Conservation (phyloP, 2,797 vertebrate genomes). For the Sebastiscus albofasciatus region DNA sequence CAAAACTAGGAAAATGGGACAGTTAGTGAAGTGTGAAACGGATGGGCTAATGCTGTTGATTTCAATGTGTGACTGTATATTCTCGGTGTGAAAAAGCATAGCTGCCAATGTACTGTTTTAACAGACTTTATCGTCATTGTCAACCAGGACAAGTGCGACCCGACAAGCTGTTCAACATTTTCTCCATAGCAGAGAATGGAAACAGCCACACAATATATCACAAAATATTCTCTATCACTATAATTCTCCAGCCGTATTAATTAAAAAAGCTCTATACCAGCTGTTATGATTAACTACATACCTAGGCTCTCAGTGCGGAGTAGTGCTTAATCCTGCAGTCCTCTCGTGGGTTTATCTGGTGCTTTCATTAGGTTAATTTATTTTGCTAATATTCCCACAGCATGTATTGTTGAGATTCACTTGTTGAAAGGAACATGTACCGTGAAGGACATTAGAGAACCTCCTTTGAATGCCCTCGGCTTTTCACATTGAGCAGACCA, state of each 20-base stretch:
- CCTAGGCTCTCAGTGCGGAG: background rate
- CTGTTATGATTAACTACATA: conserved; percentile 11
- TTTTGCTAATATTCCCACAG: background rate
- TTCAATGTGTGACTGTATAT: conserved; percentile 32
- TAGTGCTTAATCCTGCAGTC: conserved; percentile 1
- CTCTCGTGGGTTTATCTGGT: background rate
- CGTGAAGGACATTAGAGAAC: background rate
- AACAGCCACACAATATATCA: background rate
- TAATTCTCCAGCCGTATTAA: conserved; percentile 2
- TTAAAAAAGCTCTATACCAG: background rate
- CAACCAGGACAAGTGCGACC: conserved; percentile 12
- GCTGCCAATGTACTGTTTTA: conserved; percentile 25
- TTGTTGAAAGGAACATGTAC: background rate
- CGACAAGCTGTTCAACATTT: conserved; percentile 28
- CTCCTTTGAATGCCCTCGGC: background rate
- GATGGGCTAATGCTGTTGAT: conserved; percentile 20
- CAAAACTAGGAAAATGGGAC: background rate
- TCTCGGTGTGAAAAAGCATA: conserved; percentile 6
- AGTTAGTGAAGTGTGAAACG: conserved; percentile 19
- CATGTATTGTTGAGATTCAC: background rate
- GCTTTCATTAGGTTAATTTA: conserved; percentile 1
- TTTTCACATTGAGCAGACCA: background rate
- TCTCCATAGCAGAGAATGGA: background rate
- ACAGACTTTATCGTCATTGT: conserved; percentile 42
- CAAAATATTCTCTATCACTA: background rate